These are phyloP conservation scores for Sceliomorpha sp. DNA, from an alignment of 2,888 invertebrate species.

Conservation along the genomic window DNA sequence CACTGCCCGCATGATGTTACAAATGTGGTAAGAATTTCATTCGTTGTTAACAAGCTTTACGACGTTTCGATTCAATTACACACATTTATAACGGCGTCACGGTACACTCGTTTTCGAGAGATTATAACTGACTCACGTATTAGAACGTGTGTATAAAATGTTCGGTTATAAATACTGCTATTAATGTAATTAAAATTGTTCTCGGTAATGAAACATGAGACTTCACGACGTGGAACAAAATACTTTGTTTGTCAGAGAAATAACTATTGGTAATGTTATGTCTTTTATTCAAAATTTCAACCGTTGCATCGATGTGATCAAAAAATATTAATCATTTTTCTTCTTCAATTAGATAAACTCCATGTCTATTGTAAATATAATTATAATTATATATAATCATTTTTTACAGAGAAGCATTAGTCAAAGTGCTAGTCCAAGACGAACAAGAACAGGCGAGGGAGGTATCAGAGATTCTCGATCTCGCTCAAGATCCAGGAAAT, in stretches of 20 bases:
- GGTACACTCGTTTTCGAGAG: slow-evolving; percentile 35
- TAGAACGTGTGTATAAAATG: slow-evolving; percentile 38
- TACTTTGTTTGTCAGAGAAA: too few species aligned
- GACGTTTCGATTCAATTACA: slow-evolving; percentile 56
- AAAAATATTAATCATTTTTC: too few species aligned
- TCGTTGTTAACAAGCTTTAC: slow-evolving; percentile 56
- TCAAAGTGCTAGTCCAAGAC: slow-evolving; percentile 73
- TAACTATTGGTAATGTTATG: too few species aligned
- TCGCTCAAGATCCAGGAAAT: slow-evolving; percentile 76
- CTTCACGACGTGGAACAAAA: too few species aligned
- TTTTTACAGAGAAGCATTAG: slow-evolving; percentile 60
- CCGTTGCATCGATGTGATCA: too few species aligned
- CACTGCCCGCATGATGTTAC: slow-evolving; percentile 56
- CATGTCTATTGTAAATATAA: too few species aligned
- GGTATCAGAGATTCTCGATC: slow-evolving; percentile 74
- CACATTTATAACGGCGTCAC: slow-evolving; percentile 38
- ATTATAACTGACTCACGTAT: slow-evolving; percentile 33
- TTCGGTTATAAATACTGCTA: too few species aligned
- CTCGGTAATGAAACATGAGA: too few species aligned
- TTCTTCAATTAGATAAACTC: too few species aligned
- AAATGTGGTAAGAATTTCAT: slow-evolving; percentile 56
- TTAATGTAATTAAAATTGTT: too few species aligned
- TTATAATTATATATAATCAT: too few species aligned
- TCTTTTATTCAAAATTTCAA: too few species aligned
- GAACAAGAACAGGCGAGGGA: slow-evolving; percentile 65